phyloP scores from a whole-genome alignment of 2,113 vertebrate genomes.

The Calidris pygmaea region DNA sequence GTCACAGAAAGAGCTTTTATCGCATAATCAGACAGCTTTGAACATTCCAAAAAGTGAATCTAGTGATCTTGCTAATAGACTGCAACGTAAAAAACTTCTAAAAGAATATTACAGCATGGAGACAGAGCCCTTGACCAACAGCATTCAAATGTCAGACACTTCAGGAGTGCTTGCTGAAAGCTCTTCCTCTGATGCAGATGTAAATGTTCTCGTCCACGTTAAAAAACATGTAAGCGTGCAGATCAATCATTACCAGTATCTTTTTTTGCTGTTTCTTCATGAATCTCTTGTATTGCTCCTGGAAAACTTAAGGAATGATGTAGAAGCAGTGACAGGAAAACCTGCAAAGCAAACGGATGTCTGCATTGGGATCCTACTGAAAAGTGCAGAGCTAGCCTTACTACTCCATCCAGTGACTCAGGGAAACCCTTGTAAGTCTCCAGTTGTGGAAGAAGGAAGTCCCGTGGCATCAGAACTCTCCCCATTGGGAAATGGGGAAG shows the following conservation, averaged over 20 bases:
- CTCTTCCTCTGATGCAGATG: conserved; percentile 77
- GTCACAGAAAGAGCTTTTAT: conserved; percentile 78
- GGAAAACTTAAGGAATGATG: conserved; percentile 88
- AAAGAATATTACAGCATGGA: conserved; percentile 91
- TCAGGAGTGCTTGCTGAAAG: conserved; percentile 52
- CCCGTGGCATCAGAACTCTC: conserved; percentile 78
- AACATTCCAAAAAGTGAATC: conserved; percentile 83
- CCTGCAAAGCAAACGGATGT: conserved; percentile 74
- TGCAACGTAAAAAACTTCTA: conserved; percentile 88
- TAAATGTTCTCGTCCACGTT: conserved; percentile 88
- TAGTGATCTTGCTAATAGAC: conserved; percentile 79
- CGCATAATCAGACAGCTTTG: conserved; percentile 2
- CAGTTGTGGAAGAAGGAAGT: conserved; percentile 72
- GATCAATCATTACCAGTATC: conserved; percentile 93
- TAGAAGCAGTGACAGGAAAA: conserved; percentile 84
- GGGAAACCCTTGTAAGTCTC: conserved; percentile 65
- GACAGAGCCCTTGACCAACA: conserved; percentile 65
- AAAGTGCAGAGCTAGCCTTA: conserved; percentile 91
- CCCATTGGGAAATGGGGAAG: conserved; percentile 79
- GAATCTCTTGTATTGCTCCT: conserved; percentile 87
- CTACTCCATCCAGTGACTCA: conserved; percentile 86
- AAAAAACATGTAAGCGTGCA: conserved; percentile 91
- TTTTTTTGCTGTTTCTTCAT: conserved; percentile 90
- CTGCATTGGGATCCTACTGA: conserved; percentile 89
- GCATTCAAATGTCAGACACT: conserved; percentile 77